A percentile compares a stretch with the other conserved stretches of the same genome.
Evolutionary conservation across 2,797 vertebrate species (phyloP).

Genomic region (Chrysolophus pictus): DNA sequence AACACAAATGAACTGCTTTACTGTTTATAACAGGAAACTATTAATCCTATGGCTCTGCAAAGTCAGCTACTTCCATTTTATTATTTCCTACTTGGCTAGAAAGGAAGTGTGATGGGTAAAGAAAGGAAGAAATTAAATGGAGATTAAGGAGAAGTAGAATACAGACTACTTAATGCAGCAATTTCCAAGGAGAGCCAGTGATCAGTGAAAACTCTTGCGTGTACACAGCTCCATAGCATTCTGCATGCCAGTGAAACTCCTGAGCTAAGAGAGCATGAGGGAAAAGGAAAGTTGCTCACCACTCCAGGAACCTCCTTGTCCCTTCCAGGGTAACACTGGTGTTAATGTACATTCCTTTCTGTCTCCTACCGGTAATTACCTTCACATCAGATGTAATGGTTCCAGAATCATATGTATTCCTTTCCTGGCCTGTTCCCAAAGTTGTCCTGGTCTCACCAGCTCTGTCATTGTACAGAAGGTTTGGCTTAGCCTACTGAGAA

Average conservation of each 20-base stretch:
- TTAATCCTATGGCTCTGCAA: background rate
- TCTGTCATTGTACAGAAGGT: background rate
- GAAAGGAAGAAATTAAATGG: background rate
- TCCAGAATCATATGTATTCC: background rate
- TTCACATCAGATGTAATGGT: background rate
- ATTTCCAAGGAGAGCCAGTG: background rate
- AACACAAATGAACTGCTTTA: background rate
- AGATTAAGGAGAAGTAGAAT: background rate
- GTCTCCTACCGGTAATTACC: background rate
- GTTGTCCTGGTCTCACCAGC: background rate
- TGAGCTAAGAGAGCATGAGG: slow-evolving; percentile 56
- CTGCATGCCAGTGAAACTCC: slow-evolving; percentile 64
- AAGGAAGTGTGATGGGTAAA: background rate
- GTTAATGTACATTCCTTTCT: background rate
- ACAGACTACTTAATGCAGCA: background rate
- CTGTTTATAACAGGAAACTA: background rate
- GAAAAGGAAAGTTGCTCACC: slow-evolving; percentile 69
- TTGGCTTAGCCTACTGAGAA: background rate
- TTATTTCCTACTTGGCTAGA: background rate
- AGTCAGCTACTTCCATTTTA: background rate
- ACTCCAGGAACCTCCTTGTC: slow-evolving; percentile 66
- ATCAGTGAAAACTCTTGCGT: background rate
- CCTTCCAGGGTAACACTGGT: background rate
- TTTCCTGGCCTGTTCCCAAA: background rate
- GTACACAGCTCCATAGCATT: slow-evolving; percentile 61